These are phyloP conservation scores for Cepaea hortensis DNA, from an alignment of 2,888 invertebrate genomes.

Conservation along the genomic window DNA sequence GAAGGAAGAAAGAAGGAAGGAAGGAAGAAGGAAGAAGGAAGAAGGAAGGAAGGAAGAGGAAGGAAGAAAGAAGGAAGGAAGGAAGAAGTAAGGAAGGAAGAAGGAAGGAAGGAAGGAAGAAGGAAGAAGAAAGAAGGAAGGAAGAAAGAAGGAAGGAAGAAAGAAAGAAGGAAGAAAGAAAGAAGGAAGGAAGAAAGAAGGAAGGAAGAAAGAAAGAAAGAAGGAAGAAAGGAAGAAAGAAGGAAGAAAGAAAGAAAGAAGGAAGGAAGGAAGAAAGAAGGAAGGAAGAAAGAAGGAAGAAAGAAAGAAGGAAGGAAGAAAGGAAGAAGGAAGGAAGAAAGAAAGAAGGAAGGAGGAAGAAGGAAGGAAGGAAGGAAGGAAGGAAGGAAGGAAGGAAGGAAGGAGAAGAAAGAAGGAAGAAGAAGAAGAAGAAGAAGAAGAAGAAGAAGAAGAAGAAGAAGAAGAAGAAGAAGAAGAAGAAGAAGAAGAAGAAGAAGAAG, in stretches of 20 bases:
- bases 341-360: neutral
- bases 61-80: neutral
- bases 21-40: neutral
- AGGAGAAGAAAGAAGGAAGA: too few relatives aligned
- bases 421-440: too few relatives aligned
- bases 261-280: neutral
- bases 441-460: neutral
- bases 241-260: neutral
- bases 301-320: neutral
- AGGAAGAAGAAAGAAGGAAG: neutral
- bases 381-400: too few relatives aligned
- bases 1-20: neutral
- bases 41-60: neutral
- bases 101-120: neutral
- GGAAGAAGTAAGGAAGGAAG: neutral
- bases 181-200: neutral
- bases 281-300: neutral
- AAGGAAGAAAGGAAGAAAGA: too few relatives aligned
- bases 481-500: too few relatives aligned
- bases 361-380: neutral
- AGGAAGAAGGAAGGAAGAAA: neutral
- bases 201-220: too few relatives aligned
- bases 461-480: too few relatives aligned
- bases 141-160: neutral
- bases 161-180: too few relatives aligned